Percentiles rank a stretch among this genome's conserved stretches.
Conservation (phyloP, 2,113 vertebrate species). For the Lota lota region DNA sequence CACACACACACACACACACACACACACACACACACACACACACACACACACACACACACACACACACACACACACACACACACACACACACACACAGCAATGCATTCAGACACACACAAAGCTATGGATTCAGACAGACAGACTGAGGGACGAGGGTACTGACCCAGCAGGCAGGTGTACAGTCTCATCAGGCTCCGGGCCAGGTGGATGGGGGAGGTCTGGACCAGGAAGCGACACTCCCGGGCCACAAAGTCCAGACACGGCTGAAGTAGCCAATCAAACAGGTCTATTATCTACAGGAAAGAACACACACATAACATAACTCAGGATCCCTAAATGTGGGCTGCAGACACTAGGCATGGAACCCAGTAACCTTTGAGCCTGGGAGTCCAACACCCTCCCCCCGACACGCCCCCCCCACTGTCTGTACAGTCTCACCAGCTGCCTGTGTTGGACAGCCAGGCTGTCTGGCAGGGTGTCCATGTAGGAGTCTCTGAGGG, state of each 20-base stretch:
- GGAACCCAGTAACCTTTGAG: not conserved
- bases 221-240: constrained; percentile 79
- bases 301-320: constrained; percentile 16
- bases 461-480: constrained; percentile 79
- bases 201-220: constrained; percentile 83
- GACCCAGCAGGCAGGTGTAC: constrained; percentile 84
- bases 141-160: constrained; percentile 25
- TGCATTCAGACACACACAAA: too few species aligned
- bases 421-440: constrained; percentile 69
- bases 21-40: too few species aligned
- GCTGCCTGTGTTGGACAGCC: constrained; percentile 69
- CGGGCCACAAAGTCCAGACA: constrained; percentile 81
- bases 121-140: too few species aligned
- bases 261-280: constrained; percentile 86
- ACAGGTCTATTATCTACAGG: constrained; percentile 80
- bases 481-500: constrained; percentile 89
- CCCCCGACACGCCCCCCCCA: not conserved
- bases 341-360: too few species aligned
- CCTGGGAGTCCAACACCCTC: not conserved
- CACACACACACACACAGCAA: too few species aligned
- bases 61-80: too few species aligned
- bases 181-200: constrained; percentile 82
- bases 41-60: too few species aligned
- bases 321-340: not conserved
- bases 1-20: too few species aligned